phyloP scores from a whole-genome alignment of 2,113 vertebrate species.

The Copsychus sechellarum region DNA sequence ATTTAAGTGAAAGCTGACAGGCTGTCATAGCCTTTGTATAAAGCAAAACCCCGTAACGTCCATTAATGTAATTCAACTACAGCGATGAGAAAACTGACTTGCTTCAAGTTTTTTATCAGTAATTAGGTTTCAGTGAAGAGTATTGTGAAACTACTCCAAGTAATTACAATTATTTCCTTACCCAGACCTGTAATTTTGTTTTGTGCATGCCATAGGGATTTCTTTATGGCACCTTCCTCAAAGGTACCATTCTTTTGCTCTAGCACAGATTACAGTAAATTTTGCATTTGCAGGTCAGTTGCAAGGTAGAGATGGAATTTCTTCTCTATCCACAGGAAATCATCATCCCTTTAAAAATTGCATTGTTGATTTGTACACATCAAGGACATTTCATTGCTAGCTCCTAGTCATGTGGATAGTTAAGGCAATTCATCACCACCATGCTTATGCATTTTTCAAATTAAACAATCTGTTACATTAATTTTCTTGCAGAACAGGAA shows the following conservation, averaged over 20 bases:
- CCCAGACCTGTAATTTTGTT: background rate
- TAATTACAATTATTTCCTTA: conserved; percentile 12
- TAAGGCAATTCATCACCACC: conserved; percentile 46
- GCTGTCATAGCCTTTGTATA: background rate
- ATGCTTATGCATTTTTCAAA: conserved; percentile 18
- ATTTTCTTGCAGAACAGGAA: conserved; percentile 49
- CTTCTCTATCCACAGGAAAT: background rate
- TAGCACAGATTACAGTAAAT: background rate
- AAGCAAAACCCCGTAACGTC: background rate
- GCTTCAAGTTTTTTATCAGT: conserved; percentile 6
- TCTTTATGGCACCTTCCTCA: background rate
- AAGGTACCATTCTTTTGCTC: background rate
- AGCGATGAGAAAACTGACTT: background rate
- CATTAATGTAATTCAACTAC: conserved; percentile 10
- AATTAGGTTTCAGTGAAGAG: conserved; percentile 10
- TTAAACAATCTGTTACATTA: conserved; percentile 52
- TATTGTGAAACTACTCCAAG: background rate
- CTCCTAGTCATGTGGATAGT: conserved; percentile 27
- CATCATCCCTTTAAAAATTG: background rate
- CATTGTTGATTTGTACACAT: conserved; percentile 33
- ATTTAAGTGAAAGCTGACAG: background rate
- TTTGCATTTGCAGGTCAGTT: background rate
- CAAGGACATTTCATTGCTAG: conserved; percentile 48
- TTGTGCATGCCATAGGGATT: background rate
- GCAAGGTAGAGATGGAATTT: background rate